These are phyloP conservation scores for Anticlea derivata DNA, from an alignment of 2,888 invertebrate species.

Conservation along the genomic window DNA sequence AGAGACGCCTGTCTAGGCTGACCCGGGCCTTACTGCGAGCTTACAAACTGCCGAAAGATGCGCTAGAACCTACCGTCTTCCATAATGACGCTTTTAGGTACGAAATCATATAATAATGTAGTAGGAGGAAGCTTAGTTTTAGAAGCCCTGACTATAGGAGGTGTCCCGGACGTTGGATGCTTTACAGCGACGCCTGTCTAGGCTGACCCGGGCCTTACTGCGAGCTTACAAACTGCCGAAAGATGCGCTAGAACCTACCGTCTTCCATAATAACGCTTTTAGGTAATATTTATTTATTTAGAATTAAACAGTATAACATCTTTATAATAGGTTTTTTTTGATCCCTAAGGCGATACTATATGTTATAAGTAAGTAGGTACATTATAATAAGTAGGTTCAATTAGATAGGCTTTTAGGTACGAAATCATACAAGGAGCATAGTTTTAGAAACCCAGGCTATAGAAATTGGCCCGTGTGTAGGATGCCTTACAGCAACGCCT, in stretches of 20 bases:
- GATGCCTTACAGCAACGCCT: constrained; percentile 87
- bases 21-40: constrained; percentile 89
- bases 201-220: constrained; percentile 88
- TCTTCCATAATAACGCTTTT: constrained; percentile 91
- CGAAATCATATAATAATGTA: neutral
- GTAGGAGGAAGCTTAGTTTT: no score
- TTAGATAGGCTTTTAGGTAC: no score
- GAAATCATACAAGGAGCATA: neutral
- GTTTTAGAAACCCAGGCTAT: no score
- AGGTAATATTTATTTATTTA: no score
- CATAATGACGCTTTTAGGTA: constrained; percentile 90
- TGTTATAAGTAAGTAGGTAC: no score
- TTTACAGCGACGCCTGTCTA: constrained; percentile 87
- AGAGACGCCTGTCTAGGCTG: constrained; percentile 87
- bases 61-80: constrained; percentile 90
- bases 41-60: constrained; percentile 89
- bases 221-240: constrained; percentile 89
- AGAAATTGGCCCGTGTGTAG: constrained; percentile 70
- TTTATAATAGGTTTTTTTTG: no score
- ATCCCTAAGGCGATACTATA: no score
- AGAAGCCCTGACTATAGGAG: no score
- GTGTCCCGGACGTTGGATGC: constrained; percentile 82
- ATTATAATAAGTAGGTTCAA: no score
- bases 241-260: constrained; percentile 90
- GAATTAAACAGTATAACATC: no score